These are phyloP conservation scores for Pollachius pollachius DNA, from an alignment of 2,113 vertebrate genomes.

Conservation along the genomic window DNA sequence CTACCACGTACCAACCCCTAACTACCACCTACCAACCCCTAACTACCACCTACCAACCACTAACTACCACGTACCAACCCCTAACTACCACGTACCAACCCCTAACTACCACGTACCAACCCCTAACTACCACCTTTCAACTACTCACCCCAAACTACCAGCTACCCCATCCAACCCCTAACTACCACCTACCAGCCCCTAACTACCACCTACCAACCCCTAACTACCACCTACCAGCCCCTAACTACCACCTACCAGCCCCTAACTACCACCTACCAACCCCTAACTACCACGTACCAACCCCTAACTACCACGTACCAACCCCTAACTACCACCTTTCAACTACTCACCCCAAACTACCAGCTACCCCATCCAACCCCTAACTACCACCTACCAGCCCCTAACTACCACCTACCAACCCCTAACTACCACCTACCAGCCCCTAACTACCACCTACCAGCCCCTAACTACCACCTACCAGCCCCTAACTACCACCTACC, in stretches of 20 bases:
- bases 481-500: background rate
- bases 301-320: conserved; percentile 57
- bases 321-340: background rate
- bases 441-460: background rate
- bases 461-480: background rate
- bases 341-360: background rate
- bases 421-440: conserved; percentile 44
- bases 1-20: background rate
- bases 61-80: too few species aligned
- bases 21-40: background rate
- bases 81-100: conserved; percentile 57
- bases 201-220: conserved; percentile 45
- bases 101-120: background rate
- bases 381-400: background rate
- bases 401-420: too few species aligned
- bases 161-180: too few species aligned
- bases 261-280: background rate
- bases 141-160: background rate
- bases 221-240: background rate
- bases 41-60: background rate
- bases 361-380: background rate
- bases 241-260: background rate
- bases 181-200: too few species aligned
- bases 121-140: background rate
- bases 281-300: too few species aligned